Evolutionary conservation across 2,888 invertebrate genomes (phyloP).

Genomic region (Carcina quercana): DNA sequence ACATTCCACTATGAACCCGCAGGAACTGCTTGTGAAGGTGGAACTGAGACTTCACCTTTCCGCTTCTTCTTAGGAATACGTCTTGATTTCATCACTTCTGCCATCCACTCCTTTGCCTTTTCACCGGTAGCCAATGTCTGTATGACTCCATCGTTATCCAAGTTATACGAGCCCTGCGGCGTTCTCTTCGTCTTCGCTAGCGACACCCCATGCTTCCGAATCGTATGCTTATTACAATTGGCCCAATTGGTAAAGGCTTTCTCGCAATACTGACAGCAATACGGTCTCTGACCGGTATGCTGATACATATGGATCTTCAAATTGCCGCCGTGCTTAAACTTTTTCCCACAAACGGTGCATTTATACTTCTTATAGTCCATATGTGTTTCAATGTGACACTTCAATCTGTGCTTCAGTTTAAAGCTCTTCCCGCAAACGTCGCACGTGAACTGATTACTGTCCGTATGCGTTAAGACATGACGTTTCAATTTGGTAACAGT

Average conservation of each 20-base stretch:
- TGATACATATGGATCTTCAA: constrained; percentile 77
- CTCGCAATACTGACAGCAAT: constrained; percentile 78
- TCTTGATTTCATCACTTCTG: constrained; percentile 15
- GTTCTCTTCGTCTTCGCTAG: constrained; percentile 35
- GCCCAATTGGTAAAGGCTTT: constrained; percentile 80
- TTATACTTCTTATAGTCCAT: constrained; percentile 73
- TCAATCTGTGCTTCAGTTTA: constrained; percentile 37
- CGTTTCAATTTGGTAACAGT: constrained; percentile 18
- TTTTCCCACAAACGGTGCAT: constrained; percentile 79
- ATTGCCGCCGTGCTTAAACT: constrained; percentile 79
- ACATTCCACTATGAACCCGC: no score
- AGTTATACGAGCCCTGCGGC: constrained; percentile 28
- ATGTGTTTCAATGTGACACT: constrained; percentile 78
- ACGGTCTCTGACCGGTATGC: constrained; percentile 77
- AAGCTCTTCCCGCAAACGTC: constrained; percentile 28
- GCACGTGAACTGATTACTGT: constrained; percentile 23
- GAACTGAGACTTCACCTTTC: no score
- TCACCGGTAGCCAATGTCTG: constrained; percentile 11
- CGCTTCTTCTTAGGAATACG: constrained; percentile 16
- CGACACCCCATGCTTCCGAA: constrained; percentile 72
- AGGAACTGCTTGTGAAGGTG: no score
- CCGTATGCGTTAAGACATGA: constrained; percentile 24
- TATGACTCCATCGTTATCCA: constrained; percentile 17
- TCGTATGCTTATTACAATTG: constrained; percentile 84
- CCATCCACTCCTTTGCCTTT: constrained; percentile 18